Conservation (phyloP, 2,888 invertebrate genomes). For the Macaria liturata region DNA sequence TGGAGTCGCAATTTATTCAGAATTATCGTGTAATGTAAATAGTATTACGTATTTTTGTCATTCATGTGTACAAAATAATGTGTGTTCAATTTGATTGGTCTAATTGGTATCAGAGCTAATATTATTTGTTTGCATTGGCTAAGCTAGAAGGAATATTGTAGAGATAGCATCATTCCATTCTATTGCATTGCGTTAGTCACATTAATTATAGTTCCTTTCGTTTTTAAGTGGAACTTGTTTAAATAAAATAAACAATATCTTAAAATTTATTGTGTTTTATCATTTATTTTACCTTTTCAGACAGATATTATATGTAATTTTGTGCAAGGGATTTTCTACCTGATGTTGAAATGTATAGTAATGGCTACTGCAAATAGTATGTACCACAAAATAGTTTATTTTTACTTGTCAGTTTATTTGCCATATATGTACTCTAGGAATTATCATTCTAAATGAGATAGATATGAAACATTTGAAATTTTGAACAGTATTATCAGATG, state of each 20-base stretch:
- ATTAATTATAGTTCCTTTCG: constrained; percentile 25
- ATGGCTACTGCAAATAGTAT: no score
- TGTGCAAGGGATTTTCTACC: no score
- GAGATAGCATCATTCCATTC: constrained; percentile 33
- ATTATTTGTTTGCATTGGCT: constrained; percentile 8
- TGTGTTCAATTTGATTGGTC: constrained; percentile 20
- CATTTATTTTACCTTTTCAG: no score
- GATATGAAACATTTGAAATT: no score
- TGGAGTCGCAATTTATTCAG: constrained; percentile 2
- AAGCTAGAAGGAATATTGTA: constrained; percentile 11
- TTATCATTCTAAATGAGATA: no score
- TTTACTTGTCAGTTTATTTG: no score
- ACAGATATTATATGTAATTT: no score
- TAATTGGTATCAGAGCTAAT: constrained; percentile 15
- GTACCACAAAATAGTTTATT: no score
- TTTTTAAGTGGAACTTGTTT: constrained; percentile 31
- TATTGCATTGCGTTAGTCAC: constrained; percentile 17
- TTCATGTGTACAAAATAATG: constrained; percentile 15
- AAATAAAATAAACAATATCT: constrained; percentile 27
- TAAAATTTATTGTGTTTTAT: constrained; percentile 4
- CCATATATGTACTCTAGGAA: no score
- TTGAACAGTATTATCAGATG: no score
- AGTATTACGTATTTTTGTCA: constrained; percentile 1
- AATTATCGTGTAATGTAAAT: constrained; percentile 21
- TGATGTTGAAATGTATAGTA: no score